Percentiles rank a stretch among this genome's conserved stretches.
phyloP scores from a whole-genome alignment of 2,888 invertebrate species.

The Drosophila affinis region DNA sequence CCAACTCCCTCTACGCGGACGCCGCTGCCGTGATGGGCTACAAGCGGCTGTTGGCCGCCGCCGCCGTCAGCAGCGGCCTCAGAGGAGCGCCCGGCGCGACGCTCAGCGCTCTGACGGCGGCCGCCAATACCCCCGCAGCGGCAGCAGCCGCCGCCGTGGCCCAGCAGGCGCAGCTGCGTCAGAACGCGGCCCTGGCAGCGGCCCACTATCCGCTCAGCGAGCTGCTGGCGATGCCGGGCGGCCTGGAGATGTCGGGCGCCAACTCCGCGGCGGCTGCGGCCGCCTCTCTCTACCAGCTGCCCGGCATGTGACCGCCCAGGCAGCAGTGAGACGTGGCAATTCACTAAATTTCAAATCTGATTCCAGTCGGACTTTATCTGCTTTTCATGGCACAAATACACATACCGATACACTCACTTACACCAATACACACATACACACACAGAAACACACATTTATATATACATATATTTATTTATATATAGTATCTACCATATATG shows the following conservation, averaged over 20 bases:
- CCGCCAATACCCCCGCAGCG: conserved; percentile 49
- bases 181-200: conserved; percentile 79
- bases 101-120: conserved; percentile 77
- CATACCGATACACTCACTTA: not conserved
- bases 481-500: conserved; percentile 36
- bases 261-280: conserved; percentile 82
- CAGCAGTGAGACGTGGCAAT: conserved; percentile 61
- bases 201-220: conserved; percentile 89
- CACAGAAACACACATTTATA: conserved; percentile 13
- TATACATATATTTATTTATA: conserved; percentile 19
- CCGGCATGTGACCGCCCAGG: conserved; percentile 87
- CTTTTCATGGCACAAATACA: not conserved
- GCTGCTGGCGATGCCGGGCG: conserved; percentile 88
- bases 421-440: not conserved
- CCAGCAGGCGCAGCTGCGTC: conserved; percentile 77
- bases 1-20: conserved; percentile 85
- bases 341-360: not conserved
- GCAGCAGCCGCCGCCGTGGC: conserved; percentile 78
- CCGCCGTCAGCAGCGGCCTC: conserved; percentile 81
- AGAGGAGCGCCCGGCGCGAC: conserved; percentile 72
- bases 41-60: conserved; percentile 83
- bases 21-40: conserved; percentile 83
- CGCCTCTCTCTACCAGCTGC: conserved; percentile 89
- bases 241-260: conserved; percentile 85
- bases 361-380: not conserved